A percentile compares a stretch with the other conserved stretches of the same genome.
Evolutionary conservation across 2,797 vertebrate genomes (phyloP).

Genomic region (Cynopterus sphinx): DNA sequence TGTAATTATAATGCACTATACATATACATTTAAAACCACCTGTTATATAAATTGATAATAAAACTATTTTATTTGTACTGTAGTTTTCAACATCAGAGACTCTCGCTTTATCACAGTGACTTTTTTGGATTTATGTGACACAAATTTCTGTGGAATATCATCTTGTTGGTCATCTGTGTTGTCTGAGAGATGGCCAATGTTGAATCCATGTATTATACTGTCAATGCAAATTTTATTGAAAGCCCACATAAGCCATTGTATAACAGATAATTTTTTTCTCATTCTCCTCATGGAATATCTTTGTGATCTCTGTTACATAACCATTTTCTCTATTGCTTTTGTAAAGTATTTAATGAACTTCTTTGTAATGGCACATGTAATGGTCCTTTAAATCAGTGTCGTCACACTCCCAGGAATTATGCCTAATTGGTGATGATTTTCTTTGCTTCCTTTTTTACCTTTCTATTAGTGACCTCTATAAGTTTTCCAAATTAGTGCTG

Average conservation of each 20-base stretch:
- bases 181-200: background rate
- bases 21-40: background rate
- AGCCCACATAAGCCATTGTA: background rate
- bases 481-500: constrained; percentile 19
- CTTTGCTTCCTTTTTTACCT: constrained; percentile 38
- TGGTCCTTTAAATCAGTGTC: background rate
- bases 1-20: constrained; percentile 29
- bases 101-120: background rate
- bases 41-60: constrained; percentile 28
- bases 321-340: background rate
- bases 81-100: constrained; percentile 20
- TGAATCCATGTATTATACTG: background rate
- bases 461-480: constrained; percentile 2
- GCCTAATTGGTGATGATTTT: constrained; percentile 44
- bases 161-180: background rate
- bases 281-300: background rate
- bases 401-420: background rate
- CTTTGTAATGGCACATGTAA: background rate
- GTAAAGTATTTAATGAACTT: constrained; percentile 16
- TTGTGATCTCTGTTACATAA: background rate
- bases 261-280: background rate
- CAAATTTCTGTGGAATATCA: background rate
- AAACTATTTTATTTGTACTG: background rate
- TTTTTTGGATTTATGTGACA: background rate
- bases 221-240: background rate